Percentiles rank a stretch among this genome's conserved stretches.
These are phyloP conservation scores for Epistrophella euchroma DNA, from an alignment of 2,888 invertebrate species.

Conservation along the genomic window DNA sequence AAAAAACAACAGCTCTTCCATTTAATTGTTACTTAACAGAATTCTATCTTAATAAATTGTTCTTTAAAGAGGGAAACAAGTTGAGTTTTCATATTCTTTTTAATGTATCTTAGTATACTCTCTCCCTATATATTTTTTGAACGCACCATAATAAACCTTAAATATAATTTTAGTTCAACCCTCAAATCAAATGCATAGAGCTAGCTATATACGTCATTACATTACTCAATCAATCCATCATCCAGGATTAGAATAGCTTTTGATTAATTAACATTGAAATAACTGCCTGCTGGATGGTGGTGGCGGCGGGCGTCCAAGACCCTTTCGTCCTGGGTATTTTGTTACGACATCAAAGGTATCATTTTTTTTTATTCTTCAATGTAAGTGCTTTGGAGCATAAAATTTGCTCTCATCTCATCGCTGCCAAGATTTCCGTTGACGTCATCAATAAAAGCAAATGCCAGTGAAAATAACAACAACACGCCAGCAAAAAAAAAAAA, in stretches of 20 bases:
- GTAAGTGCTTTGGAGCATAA: conserved; percentile 29
- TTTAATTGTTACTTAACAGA: background rate
- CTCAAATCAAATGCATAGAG: conserved; percentile 2
- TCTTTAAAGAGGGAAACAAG: conserved; percentile 20
- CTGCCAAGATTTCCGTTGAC: conserved; percentile 60
- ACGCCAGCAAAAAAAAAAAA: no score
- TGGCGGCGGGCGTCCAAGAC: background rate
- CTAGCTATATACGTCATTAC: conserved; percentile 34
- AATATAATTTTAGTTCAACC: background rate
- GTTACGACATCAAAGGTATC: conserved; percentile 15
- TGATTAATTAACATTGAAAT: conserved; percentile 55
- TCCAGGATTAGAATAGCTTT: conserved; percentile 47
- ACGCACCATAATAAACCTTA: conserved; percentile 8
- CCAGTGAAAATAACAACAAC: background rate
- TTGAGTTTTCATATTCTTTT: conserved; percentile 35
- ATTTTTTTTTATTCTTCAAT: conserved; percentile 2
- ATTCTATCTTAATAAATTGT: background rate
- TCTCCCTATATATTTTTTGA: background rate
- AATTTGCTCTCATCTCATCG: conserved; percentile 26
- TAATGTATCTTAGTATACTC: background rate
- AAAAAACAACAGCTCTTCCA: background rate
- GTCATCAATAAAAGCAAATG: conserved; percentile 66
- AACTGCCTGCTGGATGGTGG: conserved; percentile 1
- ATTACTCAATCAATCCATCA: conserved; percentile 32
- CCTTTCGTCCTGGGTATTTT: conserved; percentile 20